Evolutionary conservation across 2,888 invertebrate species (phyloP).

Genomic region (Girardia tigrina): DNA sequence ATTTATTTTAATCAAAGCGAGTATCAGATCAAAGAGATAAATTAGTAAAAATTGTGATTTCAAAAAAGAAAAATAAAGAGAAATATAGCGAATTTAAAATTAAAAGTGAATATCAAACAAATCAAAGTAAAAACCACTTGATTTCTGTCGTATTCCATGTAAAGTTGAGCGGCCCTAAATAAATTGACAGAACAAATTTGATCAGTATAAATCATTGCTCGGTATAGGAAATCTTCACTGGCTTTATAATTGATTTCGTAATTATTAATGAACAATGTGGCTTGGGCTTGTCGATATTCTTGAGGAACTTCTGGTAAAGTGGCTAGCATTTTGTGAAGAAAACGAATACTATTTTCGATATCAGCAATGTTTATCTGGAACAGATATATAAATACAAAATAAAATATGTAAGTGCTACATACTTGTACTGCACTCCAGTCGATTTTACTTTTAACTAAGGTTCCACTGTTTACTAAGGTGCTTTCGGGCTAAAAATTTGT

Average conservation of each 20-base stretch:
- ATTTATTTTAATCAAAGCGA: no score
- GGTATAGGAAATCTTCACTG: slow-evolving; percentile 24
- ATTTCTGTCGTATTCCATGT: slow-evolving; percentile 7
- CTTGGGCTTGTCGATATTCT: neutral
- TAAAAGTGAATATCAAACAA: no score
- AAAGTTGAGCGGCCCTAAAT: slow-evolving; percentile 27
- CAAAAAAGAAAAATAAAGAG: no score
- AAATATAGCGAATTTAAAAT: no score
- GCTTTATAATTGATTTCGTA: slow-evolving; percentile 27
- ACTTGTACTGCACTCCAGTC: slow-evolving; percentile 34
- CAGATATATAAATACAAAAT: neutral
- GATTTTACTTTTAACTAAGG: slow-evolving; percentile 30
- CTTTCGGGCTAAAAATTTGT: no score
- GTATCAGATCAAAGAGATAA: no score
- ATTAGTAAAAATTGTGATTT: no score
- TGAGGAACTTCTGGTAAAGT: neutral
- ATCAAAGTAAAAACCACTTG: no score
- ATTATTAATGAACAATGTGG: neutral
- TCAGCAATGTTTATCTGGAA: slow-evolving; percentile 27
- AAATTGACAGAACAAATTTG: slow-evolving; percentile 28
- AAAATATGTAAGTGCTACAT: no score
- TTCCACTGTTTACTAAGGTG: no score
- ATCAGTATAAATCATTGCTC: slow-evolving; percentile 25
- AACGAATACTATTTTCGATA: slow-evolving; percentile 17
- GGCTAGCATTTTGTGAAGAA: neutral